Evolutionary conservation across 1,140 invertebrate species (phyloP), one percentile per base, ranked within the genome.

Genomic region (Drosophila bocki): DNA sequence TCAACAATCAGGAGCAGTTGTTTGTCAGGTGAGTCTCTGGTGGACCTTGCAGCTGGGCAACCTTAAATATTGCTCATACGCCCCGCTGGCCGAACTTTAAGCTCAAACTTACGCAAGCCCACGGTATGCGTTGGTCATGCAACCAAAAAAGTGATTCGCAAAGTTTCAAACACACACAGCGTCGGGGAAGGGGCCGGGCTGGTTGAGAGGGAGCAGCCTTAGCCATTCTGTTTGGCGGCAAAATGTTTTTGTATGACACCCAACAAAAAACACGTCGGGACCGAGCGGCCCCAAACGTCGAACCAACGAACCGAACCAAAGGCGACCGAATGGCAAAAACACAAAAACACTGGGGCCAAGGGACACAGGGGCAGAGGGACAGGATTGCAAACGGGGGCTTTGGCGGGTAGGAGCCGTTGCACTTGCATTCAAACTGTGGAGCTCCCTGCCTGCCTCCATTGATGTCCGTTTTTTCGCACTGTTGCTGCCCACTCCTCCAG

Each of bases 1-100:
- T 98, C 35, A 98, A 98, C 93, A 98, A 98, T 94, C 97, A 98
- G 93, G 97, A 98, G 94, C 97, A 98, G 91, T 95, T 98, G 92
- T 98, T 98, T 94, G 96, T 98, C 75, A 98, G 97, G 97, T 98
- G 94, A 95, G 94, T 56, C 35, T 26, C 6, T n/a, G 53, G 35
- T 93, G 50, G 41, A 48, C 26, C 35, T 44, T 50, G 39, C 39
- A 39, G 26, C 11, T 42, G 13, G 32, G 45, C 53, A 58, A n/a
- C 26, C 51, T 74, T 68, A 80, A 85, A 65, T 48, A 78, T 83
- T 35, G 86, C 67, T 75, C 84, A 83, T 87, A 80, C 83, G 84
- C 76, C 63, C 11, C 54, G 50, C 54, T 47, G 60, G 44, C n/a
- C 58, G 37, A 54, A 59, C 75, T 86, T 86, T 82, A 86, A 86